Evolutionary conservation across 2,113 vertebrate genomes (phyloP).

Genomic region (Notothenia coriiceps): DNA sequence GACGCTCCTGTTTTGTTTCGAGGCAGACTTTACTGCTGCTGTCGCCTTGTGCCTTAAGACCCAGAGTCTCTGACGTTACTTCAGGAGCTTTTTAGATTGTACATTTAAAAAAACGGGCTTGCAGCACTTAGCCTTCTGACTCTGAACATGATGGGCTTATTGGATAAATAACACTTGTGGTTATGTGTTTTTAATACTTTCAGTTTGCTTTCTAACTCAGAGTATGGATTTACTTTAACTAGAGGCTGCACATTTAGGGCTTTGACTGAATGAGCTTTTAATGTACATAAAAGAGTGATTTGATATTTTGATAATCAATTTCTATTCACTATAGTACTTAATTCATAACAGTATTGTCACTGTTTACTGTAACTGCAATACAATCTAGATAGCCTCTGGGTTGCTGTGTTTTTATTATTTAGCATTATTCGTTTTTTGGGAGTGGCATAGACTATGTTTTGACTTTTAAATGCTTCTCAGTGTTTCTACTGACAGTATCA

Average conservation of each 20-base stretch:
- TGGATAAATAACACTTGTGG: slow-evolving; percentile 35
- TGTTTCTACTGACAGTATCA: slow-evolving; percentile 87
- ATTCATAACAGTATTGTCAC: slow-evolving; percentile 91
- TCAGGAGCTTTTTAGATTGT: slow-evolving; percentile 79
- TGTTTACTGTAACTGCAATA: slow-evolving; percentile 95
- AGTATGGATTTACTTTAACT: slow-evolving; percentile 82
- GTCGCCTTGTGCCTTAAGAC: slow-evolving; percentile 96
- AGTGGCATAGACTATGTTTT: slow-evolving; percentile 87
- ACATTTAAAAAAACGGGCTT: slow-evolving; percentile 87
- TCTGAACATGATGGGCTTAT: slow-evolving; percentile 72
- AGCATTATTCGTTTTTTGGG: slow-evolving; percentile 85
- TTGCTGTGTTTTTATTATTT: slow-evolving; percentile 85
- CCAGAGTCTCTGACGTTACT: slow-evolving; percentile 92
- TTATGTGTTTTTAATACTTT: slow-evolving; percentile 48
- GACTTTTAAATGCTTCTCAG: slow-evolving; percentile 93
- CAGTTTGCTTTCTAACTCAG: slow-evolving; percentile 63
- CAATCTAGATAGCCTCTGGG: slow-evolving; percentile 88
- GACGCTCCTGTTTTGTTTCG: slow-evolving; percentile 82
- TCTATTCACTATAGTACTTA: slow-evolving; percentile 89
- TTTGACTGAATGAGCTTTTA: slow-evolving; percentile 87
- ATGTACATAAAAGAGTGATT: slow-evolving; percentile 90
- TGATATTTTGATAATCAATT: slow-evolving; percentile 92
- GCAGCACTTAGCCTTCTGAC: slow-evolving; percentile 94
- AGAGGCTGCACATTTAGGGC: slow-evolving; percentile 88
- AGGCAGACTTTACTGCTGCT: slow-evolving; percentile 81